Conservation (phyloP, 1,140 invertebrate genomes). For the Phortica variegata region DNA sequence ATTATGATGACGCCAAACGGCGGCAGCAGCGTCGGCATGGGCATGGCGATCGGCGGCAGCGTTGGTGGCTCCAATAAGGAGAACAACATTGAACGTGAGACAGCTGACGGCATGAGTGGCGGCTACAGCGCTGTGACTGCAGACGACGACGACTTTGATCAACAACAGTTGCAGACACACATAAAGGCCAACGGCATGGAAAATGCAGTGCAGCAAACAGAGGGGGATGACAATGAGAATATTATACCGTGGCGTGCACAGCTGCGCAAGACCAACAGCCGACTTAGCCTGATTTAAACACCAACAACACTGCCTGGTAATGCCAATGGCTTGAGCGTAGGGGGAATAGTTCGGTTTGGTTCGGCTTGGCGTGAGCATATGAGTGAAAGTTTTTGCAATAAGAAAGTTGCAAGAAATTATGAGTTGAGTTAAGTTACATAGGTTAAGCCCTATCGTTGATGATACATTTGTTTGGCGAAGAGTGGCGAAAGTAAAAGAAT, state of each 20-base stretch:
- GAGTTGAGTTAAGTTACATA: too few relatives aligned
- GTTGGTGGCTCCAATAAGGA: slow-evolving; percentile 54
- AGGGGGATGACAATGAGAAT: slow-evolving; percentile 64
- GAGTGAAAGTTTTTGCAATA: too few relatives aligned
- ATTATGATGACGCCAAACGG: too few relatives aligned
- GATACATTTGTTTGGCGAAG: too few relatives aligned
- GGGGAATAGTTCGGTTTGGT: too few relatives aligned
- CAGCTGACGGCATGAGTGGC: slow-evolving; percentile 23
- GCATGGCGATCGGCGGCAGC: slow-evolving; percentile 41
- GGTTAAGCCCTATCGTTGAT: too few relatives aligned
- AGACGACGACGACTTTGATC: slow-evolving; percentile 1
- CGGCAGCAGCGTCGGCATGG: slow-evolving; percentile 6
- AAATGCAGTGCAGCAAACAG: slow-evolving; percentile 49
- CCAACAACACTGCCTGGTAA: too few relatives aligned
- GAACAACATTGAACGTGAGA: slow-evolving; percentile 39
- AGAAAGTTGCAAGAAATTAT: too few relatives aligned
- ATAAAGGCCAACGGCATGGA: slow-evolving; percentile 10
- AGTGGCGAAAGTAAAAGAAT: too few relatives aligned
- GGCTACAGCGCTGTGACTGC: slow-evolving; percentile 4
- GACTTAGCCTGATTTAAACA: slow-evolving; percentile 42
- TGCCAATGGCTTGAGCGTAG: too few relatives aligned
- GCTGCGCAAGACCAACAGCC: slow-evolving; percentile 82
- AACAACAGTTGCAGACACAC: slow-evolving; percentile 6
- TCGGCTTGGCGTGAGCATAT: too few relatives aligned
- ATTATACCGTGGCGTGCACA: slow-evolving; percentile 87